Evolutionary conservation across 2,113 vertebrate species (phyloP).

Genomic region (Actenoides lindsayi): DNA sequence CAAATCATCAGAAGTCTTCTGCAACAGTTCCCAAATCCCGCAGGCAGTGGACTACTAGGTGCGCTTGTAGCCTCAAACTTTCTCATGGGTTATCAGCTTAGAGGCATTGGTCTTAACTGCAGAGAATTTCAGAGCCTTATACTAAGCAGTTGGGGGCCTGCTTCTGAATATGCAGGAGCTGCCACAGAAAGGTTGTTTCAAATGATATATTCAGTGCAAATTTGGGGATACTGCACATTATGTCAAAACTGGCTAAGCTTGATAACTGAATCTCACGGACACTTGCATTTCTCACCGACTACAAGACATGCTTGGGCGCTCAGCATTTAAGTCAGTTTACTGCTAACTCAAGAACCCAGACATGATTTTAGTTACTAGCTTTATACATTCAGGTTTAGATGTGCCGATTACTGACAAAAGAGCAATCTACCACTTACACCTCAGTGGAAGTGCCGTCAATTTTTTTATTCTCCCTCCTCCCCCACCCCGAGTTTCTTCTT

Average conservation of each 20-base stretch:
- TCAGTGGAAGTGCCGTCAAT: rapidly evolving
- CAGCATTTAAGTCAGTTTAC: background rate
- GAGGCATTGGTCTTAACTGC: background rate
- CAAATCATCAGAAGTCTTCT: background rate
- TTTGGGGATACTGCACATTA: rapidly evolving
- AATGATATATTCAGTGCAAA: rapidly evolving
- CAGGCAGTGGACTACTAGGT: background rate
- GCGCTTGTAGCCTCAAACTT: background rate
- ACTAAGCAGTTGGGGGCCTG: background rate
- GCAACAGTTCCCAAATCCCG: background rate
- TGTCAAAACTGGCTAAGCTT: no score
- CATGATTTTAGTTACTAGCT: rapidly evolving
- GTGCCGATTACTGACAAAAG: no score
- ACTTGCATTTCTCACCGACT: background rate
- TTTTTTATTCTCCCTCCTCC: background rate
- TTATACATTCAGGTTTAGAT: rapidly evolving
- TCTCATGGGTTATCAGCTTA: background rate
- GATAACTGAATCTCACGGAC: background rate
- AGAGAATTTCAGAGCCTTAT: background rate
- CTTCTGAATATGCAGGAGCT: background rate
- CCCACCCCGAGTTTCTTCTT: background rate
- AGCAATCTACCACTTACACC: background rate
- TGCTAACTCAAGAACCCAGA: background rate
- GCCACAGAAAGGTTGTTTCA: background rate
- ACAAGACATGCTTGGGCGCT: background rate